These are phyloP conservation scores for Odiellus spinosus DNA, from an alignment of 2,888 invertebrate species.

Conservation along the genomic window DNA sequence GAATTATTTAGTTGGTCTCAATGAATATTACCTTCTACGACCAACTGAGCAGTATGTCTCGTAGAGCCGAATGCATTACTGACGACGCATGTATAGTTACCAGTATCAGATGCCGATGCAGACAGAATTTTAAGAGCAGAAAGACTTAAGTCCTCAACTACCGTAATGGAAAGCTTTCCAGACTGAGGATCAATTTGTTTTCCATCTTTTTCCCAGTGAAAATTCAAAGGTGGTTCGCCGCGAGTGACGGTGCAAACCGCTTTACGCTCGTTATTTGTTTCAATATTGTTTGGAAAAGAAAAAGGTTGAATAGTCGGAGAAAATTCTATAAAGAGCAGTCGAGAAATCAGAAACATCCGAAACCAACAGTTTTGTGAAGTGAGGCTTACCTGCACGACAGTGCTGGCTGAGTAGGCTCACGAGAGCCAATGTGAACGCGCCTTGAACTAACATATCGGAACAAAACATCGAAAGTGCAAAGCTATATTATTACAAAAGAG, in stretches of 20 bases:
- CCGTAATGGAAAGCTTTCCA: conserved; percentile 7
- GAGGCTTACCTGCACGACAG: too few relatives aligned
- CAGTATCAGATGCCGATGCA: background rate
- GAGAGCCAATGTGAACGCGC: too few relatives aligned
- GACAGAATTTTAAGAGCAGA: background rate
- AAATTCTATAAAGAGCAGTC: too few relatives aligned
- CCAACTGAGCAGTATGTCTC: conserved; percentile 8
- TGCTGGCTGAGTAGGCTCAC: too few relatives aligned
- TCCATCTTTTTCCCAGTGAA: conserved; percentile 16
- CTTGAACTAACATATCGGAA: too few relatives aligned
- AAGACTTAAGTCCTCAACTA: conserved; percentile 3
- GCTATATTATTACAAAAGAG: too few relatives aligned
- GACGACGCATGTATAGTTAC: conserved; percentile 12
- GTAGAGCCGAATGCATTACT: conserved; percentile 6
- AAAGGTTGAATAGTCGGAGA: conserved; percentile 9
- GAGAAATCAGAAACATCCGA: too few relatives aligned
- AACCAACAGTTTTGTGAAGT: too few relatives aligned
- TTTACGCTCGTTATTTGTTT: conserved; percentile 13
- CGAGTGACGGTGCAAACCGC: conserved; percentile 16
- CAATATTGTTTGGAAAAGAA: conserved; percentile 9
- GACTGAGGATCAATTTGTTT: conserved; percentile 4
- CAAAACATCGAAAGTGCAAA: too few relatives aligned
- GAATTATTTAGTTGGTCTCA: background rate
- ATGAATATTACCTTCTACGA: conserved; percentile 15
- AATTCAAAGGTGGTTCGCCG: conserved; percentile 15